phyloP scores from a whole-genome alignment of 1,140 invertebrate species.

The Delia radicum region DNA sequence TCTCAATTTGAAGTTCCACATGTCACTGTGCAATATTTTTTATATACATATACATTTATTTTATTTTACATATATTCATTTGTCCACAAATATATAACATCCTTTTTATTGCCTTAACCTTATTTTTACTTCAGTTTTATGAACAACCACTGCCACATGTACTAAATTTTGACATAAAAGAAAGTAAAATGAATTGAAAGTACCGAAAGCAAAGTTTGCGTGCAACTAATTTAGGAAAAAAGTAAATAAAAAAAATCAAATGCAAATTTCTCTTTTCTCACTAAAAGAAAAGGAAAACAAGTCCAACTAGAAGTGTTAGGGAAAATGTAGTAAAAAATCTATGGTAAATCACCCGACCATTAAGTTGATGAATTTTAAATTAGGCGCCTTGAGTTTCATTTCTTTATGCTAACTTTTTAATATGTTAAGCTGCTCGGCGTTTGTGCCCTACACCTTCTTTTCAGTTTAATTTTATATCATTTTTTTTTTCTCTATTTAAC shows the following conservation, averaged over 20 bases:
- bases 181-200: slow-evolving; percentile 1
- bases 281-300: too few species aligned
- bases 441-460: neutral
- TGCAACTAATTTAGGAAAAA: neutral
- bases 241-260: neutral
- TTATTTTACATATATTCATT: neutral
- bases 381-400: neutral
- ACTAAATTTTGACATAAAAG: too few species aligned
- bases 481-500: neutral
- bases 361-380: neutral
- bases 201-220: slow-evolving; percentile 1
- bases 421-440: too few species aligned
- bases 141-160: too few species aligned
- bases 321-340: neutral
- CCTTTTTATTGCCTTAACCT: neutral
- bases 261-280: neutral
- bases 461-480: neutral
- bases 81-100: neutral
- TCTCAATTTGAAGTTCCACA: too few species aligned
- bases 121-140: neutral
- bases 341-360: neutral
- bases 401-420: too few species aligned
- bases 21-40: neutral
- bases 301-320: neutral
- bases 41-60: neutral